A percentile compares a stretch with the other conserved stretches of the same genome.
These are phyloP conservation scores for Peromyscus polionotus DNA, from an alignment of 2,113 vertebrate species.

Conservation along the genomic window DNA sequence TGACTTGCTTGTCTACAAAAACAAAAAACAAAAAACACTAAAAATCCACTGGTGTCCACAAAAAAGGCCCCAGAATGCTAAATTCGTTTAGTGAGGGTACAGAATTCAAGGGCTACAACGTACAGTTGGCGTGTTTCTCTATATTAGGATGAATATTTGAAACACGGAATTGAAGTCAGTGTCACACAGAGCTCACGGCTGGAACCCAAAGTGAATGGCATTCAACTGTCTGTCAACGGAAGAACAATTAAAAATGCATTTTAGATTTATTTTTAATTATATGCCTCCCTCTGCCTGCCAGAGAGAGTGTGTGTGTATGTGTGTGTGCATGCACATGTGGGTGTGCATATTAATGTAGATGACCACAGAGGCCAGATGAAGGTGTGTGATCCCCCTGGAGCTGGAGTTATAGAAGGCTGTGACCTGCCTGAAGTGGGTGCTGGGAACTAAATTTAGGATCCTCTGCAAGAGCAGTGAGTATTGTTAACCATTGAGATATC, in stretches of 20 bases:
- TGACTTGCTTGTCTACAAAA: neutral
- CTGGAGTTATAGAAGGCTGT: neutral
- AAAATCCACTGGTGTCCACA: neutral
- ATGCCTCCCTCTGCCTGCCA: neutral
- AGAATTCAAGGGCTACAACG: neutral
- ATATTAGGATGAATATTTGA: neutral
- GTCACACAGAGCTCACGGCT: neutral
- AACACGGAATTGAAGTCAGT: neutral
- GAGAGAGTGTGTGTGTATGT: neutral
- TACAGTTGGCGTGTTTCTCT: neutral
- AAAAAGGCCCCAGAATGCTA: neutral
- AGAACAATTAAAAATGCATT: neutral
- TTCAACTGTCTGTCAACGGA: neutral
- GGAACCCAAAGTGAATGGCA: neutral
- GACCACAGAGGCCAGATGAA: neutral
- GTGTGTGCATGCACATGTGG: too few species aligned
- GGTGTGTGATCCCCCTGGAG: neutral
- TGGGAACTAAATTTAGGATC: neutral
- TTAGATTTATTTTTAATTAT: constrained; percentile 6
- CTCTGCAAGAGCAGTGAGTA: neutral
- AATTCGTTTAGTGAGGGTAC: neutral
- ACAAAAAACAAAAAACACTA: neutral
- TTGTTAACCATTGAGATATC: neutral
- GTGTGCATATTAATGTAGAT: neutral
- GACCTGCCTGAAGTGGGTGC: neutral